A percentile compares a stretch with the other conserved stretches of the same genome.
phyloP scores from a whole-genome alignment of 2,113 vertebrate genomes.

The Cranoglanis bouderius region DNA sequence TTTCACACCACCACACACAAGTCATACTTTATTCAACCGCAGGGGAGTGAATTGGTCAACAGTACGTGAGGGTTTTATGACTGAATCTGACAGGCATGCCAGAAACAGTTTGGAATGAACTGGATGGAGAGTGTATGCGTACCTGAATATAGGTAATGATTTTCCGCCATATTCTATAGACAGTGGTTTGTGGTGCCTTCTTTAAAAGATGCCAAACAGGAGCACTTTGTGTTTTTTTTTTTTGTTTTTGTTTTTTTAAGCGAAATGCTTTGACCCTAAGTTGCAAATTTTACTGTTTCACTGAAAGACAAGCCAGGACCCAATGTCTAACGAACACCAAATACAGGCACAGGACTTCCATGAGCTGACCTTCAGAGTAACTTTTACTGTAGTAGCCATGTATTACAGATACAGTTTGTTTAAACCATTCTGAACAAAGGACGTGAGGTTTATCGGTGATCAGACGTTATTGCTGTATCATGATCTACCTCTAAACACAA shows the following conservation, averaged over 20 bases:
- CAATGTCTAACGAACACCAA: background rate
- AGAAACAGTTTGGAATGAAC: background rate
- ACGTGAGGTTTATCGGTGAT: background rate
- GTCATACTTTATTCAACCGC: constrained; percentile 6
- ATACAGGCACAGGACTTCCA: background rate
- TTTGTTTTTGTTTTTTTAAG: constrained; percentile 7
- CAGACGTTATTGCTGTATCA: background rate
- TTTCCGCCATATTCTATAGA: constrained; percentile 10
- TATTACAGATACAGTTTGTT: background rate
- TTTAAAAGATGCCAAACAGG: constrained; percentile 47
- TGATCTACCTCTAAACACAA: constrained; percentile 15
- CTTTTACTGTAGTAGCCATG: background rate
- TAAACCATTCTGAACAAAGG: background rate
- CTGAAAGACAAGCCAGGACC: background rate
- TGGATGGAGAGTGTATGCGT: background rate
- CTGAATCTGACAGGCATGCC: background rate
- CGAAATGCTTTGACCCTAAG: background rate
- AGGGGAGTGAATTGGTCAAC: background rate
- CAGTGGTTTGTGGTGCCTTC: constrained; percentile 45
- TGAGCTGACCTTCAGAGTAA: background rate
- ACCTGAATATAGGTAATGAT: background rate
- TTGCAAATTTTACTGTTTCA: background rate
- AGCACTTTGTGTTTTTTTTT: constrained; percentile 47
- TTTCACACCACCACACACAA: background rate
- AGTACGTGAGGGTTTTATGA: background rate